Evolutionary conservation across 2,113 vertebrate genomes (phyloP).

Genomic region (Anas platyrhynchos): DNA sequence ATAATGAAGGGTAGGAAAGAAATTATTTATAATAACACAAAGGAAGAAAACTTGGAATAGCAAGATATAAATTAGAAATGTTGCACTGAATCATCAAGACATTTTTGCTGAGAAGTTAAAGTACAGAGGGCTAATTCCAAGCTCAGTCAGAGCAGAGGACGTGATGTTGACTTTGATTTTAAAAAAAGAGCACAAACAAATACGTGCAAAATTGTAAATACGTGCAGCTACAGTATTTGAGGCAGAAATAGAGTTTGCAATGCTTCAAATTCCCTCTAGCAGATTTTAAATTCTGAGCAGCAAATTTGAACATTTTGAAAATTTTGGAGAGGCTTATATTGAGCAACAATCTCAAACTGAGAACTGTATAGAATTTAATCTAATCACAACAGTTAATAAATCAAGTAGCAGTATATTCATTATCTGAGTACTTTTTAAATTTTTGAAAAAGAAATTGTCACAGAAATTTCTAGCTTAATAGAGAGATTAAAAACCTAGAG

Average conservation of each 20-base stretch:
- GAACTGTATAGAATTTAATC: not conserved
- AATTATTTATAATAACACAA: not conserved
- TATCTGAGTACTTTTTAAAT: not conserved
- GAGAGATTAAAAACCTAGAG: not conserved
- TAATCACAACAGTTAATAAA: not conserved
- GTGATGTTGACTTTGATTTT: not conserved
- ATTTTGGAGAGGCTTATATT: not conserved
- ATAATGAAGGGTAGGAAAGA: not conserved
- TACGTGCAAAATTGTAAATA: not conserved
- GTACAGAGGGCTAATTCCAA: not conserved
- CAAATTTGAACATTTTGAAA: not conserved
- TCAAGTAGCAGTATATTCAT: not conserved
- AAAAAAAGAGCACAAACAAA: not conserved
- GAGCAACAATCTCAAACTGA: not conserved
- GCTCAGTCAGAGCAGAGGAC: not conserved
- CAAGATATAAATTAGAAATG: not conserved
- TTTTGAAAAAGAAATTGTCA: not conserved
- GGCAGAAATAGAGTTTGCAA: not conserved
- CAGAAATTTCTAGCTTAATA: not conserved
- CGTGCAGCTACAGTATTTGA: not conserved
- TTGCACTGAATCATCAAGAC: not conserved
- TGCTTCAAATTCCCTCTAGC: not conserved
- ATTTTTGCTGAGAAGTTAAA: not conserved
- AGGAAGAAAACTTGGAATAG: not conserved
- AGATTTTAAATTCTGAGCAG: not conserved